These are phyloP conservation scores for Drosophila algonquin DNA, from an alignment of 2,888 invertebrate genomes.

Conservation along the genomic window DNA sequence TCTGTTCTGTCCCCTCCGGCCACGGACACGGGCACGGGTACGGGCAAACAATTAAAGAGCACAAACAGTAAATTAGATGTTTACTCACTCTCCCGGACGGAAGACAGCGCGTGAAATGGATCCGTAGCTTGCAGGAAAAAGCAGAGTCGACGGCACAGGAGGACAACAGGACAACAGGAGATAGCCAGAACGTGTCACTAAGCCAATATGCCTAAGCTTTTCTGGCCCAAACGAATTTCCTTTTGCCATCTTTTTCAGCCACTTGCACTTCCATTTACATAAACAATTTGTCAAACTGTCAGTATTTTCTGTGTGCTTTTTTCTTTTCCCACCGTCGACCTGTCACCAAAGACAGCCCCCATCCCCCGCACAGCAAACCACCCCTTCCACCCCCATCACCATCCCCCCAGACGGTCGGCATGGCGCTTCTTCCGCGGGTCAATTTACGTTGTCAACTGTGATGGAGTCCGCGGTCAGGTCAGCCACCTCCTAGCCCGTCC, in stretches of 20 bases:
- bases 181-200: slow-evolving; percentile 36
- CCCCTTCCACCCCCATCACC: neutral
- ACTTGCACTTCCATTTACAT: slow-evolving; percentile 66
- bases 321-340: slow-evolving; percentile 39
- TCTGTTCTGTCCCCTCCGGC: slow-evolving; percentile 25
- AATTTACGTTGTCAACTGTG: slow-evolving; percentile 67
- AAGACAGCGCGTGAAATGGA: slow-evolving; percentile 24
- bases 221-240: slow-evolving; percentile 18
- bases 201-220: slow-evolving; percentile 50
- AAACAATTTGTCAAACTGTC: slow-evolving; percentile 80
- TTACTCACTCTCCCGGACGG: slow-evolving; percentile 22
- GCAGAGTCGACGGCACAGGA: neutral
- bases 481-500: too few relatives aligned
- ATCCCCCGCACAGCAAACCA: slow-evolving; percentile 12
- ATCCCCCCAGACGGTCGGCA: neutral
- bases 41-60: slow-evolving; percentile 48
- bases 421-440: slow-evolving; percentile 24
- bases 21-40: slow-evolving; percentile 8
- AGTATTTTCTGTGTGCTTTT: slow-evolving; percentile 66
- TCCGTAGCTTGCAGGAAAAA: slow-evolving; percentile 6
- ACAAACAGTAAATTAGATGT: slow-evolving; percentile 54
- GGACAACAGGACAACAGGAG: neutral
- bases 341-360: slow-evolving; percentile 68
- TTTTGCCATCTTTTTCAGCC: slow-evolving; percentile 56
- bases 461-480: slow-evolving; percentile 42